These are phyloP conservation scores for Carollia perspicillata DNA, from an alignment of 2,113 vertebrate genomes.

Conservation along the genomic window DNA sequence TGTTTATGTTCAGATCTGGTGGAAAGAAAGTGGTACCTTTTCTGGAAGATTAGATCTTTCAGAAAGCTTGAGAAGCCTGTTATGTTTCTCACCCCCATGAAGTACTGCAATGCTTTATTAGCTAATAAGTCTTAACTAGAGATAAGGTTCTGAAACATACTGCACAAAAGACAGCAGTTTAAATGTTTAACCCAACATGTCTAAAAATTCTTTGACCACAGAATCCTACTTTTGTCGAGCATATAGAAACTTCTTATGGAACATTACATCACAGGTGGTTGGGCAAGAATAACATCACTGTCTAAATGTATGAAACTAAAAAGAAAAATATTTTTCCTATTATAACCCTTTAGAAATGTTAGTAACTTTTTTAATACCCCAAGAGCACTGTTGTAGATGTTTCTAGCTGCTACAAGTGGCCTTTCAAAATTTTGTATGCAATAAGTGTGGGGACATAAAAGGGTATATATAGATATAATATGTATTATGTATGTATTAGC, in stretches of 20 bases:
- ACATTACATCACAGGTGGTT: not conserved
- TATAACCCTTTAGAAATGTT: not conserved
- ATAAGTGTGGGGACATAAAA: not conserved
- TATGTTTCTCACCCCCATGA: not conserved
- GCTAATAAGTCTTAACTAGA: not conserved
- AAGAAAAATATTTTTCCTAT: not conserved
- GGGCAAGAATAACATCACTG: not conserved
- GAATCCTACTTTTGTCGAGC: not conserved
- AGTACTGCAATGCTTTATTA: not conserved
- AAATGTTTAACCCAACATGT: not conserved
- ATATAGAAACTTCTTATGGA: not conserved
- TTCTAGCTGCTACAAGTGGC: not conserved
- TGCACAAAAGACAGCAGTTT: not conserved
- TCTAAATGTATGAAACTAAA: conserved; percentile 16
- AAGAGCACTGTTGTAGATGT: not conserved
- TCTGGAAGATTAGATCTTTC: not conserved
- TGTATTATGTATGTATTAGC: not conserved
- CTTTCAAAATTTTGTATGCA: not conserved
- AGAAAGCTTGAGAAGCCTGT: not conserved
- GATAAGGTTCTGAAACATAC: not conserved
- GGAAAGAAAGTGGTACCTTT: not conserved
- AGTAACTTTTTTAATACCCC: not conserved
- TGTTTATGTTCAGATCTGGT: not conserved
- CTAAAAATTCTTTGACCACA: conserved; percentile 1
- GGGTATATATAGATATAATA: not conserved